phyloP scores from a whole-genome alignment of 2,888 invertebrate species.

The Choreutis nemorana region DNA sequence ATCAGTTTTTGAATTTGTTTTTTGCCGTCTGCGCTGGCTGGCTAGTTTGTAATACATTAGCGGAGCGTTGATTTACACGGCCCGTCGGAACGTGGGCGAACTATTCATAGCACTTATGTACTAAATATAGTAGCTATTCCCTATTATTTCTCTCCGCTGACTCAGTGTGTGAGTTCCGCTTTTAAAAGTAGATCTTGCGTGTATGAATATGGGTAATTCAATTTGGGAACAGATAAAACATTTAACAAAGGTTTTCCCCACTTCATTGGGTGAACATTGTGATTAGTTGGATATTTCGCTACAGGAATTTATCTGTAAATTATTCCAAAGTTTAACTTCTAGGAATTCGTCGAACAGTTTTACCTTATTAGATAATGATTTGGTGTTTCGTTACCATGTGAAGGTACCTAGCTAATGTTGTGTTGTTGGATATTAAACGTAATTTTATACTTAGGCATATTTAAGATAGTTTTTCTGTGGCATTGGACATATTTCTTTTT shows the following conservation, averaged over 20 bases:
- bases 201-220: too few relatives aligned
- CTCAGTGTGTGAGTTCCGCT: constrained; percentile 41
- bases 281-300: constrained; percentile 7
- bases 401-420: too few relatives aligned
- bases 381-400: too few relatives aligned
- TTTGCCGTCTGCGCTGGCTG: constrained; percentile 25
- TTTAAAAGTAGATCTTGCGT: constrained; percentile 27
- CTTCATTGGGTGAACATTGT: too few relatives aligned
- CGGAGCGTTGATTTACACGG: constrained; percentile 56
- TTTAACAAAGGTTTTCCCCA: constrained; percentile 5
- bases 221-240: too few relatives aligned
- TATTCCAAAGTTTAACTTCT: constrained; percentile 7
- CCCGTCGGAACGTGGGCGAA: constrained; percentile 46
- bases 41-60: constrained; percentile 57
- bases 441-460: too few relatives aligned
- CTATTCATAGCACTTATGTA: constrained; percentile 61
- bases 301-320: constrained; percentile 9
- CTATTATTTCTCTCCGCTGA: constrained; percentile 57
- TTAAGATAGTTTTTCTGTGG: too few relatives aligned
- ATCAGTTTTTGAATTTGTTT: background rate
- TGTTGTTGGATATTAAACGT: too few relatives aligned
- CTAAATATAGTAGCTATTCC: constrained; percentile 62
- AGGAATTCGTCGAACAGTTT: too few relatives aligned
- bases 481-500: too few relatives aligned
- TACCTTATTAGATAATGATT: too few relatives aligned